Base-by-base conservation (phyloP, 2,797 vertebrate genomes). In the Psittacula derbiana region DNA sequence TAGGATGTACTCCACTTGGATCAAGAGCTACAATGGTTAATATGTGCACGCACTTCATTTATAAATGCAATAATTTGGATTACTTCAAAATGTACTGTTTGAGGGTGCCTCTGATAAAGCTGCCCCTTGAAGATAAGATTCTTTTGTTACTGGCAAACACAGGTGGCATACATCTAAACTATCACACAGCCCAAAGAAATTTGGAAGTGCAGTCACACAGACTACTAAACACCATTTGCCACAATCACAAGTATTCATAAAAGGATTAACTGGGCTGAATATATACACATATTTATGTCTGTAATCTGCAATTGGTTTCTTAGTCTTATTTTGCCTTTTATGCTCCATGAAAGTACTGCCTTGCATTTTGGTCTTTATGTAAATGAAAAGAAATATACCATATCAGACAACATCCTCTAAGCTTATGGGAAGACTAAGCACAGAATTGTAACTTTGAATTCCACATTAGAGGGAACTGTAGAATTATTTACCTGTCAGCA, bases 401-500 rank as follows among this genome's bases (percentile, higher is more conserved):
- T 28, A n/a, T 53, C 75, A 83, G 40, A 82, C 41, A 80, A 78
- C 31, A 85, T 9, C 27, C n/a, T 86, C 44, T 81, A 73, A 82
- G 16, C 44, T 64, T 71, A 91, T 10, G 15, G 55, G 52, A 88
- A 90, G 49, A 78, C 44, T 33, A 41, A 92, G 52, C 20, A 61
- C 11, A 58, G 49, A 84, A 55, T 6, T 4, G 1, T 49, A 85
- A 70, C 20, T 93, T 94, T 60, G 70, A 95, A 92, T 43, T 79
- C 36, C 41, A 83, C 19, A 46, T 72, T 31, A 76, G 36, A 88
- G 53, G 81, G 43, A 90, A 41, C 0, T 50, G 41, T 38, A 91
- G 55, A 85, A 89, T 82, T 92, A 91, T 91, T 93, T 94, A 92
- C 58, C 74, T 74, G 38, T 66, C 80, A 87, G 25, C 50, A 93